Percentiles rank a stretch among this genome's conserved stretches.
These are phyloP conservation scores for Drosophila longiperda DNA, from an alignment of 2,888 invertebrate genomes.

Conservation along the genomic window DNA sequence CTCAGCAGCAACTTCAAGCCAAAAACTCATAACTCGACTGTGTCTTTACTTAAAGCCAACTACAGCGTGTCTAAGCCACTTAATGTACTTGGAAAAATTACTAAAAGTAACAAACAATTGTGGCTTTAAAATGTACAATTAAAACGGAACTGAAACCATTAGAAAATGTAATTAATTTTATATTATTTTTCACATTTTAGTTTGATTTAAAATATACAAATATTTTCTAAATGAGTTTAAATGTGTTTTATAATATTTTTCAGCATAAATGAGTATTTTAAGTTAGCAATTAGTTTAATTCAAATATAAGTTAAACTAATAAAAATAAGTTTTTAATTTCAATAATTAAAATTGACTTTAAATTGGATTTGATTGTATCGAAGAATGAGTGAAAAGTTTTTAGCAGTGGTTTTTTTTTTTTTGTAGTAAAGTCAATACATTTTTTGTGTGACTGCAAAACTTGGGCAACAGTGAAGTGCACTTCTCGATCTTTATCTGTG, in stretches of 20 bases:
- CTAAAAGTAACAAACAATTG: not conserved
- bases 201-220: not conserved
- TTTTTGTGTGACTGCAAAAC: not conserved
- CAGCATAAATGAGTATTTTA: not conserved
- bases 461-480: constrained; percentile 3
- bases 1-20: constrained; percentile 15
- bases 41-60: not conserved
- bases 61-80: not conserved
- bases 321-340: not conserved
- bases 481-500: constrained; percentile 18
- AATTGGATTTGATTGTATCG: not conserved
- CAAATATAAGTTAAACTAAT: not conserved
- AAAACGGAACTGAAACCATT: not conserved
- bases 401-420: not conserved
- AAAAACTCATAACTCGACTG: constrained; percentile 17
- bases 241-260: not conserved
- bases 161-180: not conserved
- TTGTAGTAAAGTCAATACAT: not conserved
- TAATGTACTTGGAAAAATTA: constrained; percentile 7
- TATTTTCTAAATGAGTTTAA: not conserved
- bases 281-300: not conserved
- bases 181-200: not conserved
- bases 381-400: not conserved
- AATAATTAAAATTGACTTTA: not conserved
- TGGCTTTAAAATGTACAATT: not conserved